phyloP scores from a whole-genome alignment of 2,113 vertebrate genomes.

The Aptenodytes forsteri region DNA sequence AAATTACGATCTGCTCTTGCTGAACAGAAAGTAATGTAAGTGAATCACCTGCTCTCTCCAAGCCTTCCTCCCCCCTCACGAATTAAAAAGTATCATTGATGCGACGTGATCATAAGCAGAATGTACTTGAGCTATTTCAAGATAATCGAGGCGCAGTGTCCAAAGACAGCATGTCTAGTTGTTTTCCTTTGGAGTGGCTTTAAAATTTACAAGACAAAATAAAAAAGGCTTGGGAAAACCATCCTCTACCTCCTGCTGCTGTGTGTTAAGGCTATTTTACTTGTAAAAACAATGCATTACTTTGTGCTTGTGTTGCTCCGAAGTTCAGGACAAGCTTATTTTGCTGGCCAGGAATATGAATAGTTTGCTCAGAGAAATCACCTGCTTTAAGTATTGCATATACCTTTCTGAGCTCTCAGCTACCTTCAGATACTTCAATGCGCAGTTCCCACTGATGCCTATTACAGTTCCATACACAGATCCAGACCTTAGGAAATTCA shows the following conservation, averaged over 20 bases:
- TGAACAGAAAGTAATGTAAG: background rate
- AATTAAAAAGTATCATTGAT: background rate
- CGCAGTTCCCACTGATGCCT: background rate
- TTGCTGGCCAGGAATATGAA: background rate
- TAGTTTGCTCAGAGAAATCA: background rate
- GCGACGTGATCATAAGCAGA: background rate
- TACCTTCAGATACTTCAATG: background rate
- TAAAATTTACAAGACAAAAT: background rate
- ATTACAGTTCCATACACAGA: background rate
- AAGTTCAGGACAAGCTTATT: background rate
- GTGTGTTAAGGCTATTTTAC: background rate
- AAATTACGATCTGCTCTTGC: background rate
- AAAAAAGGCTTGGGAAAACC: background rate
- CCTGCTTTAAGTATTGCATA: background rate
- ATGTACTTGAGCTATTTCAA: background rate
- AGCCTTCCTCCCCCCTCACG: background rate
- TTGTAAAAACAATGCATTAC: background rate
- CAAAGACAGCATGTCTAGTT: background rate
- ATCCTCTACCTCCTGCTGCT: background rate
- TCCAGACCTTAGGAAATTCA: background rate
- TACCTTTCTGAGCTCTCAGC: background rate
- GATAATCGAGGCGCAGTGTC: background rate
- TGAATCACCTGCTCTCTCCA: background rate
- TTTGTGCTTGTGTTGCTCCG: background rate
- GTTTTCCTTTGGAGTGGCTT: background rate